Evolutionary conservation across 2,888 invertebrate genomes (phyloP), one percentile per base, ranked within the genome.

Genomic region (Ptychoptera contaminata): DNA sequence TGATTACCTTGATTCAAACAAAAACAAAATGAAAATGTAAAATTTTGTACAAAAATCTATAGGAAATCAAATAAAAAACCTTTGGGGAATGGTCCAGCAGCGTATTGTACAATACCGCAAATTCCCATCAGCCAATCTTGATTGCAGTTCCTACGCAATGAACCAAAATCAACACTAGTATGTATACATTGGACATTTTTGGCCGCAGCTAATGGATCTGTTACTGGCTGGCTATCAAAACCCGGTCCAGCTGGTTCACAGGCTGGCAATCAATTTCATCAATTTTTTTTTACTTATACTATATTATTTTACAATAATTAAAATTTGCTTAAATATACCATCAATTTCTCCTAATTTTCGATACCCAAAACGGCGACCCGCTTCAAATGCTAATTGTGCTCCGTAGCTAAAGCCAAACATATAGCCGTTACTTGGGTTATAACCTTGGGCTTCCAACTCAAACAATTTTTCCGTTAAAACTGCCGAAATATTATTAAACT

Each of bases 101-200:
- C 55, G 7, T 48, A 16, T 48, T 56, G 56, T 38, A 46, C 42
- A 34, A 44, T 37, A 30, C 56, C 56, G 47, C 56, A 56, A 16
- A 51, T 45, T 7, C 56, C 56, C 55, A 56, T 54, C 37, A 52
- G 48, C 53, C 55, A 56, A 49, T 56, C 51, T 43, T 55, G 55
- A 46, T 56, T 53, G 23, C 56, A 56, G 40, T 53, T 52, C 8
- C 55, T 47, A 7, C 49, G 46, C 1, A 45, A 16, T 1, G 56
- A 54, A 40, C 56, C 56, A 34, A 53, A 53, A 38, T 52, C 54
- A 9, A 34, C 43, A 46, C 53, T 53, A 2, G 55, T 55, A 35
- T 53, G 53, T 37, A 55, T 55, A 42, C 55, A 55, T 43, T 55
- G 55, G 29, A 55, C 54, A 47, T 55, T 55, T 44, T 53, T 44